These are phyloP conservation scores for Eilema sororculum DNA, from an alignment of 2,888 invertebrate species.

Conservation along the genomic window DNA sequence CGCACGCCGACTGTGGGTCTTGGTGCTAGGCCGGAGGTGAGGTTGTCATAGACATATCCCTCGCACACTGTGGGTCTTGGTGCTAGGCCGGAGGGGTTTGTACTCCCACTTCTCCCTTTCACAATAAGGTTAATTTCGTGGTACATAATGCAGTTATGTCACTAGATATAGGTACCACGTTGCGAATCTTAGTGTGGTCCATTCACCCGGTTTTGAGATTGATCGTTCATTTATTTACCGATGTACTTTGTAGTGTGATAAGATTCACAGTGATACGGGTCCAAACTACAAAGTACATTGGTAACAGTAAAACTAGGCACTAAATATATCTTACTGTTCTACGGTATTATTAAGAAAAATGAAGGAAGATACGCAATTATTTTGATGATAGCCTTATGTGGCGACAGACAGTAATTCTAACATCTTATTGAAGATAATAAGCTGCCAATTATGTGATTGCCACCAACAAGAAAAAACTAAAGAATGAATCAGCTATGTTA, in stretches of 20 bases:
- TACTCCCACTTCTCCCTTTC: background rate
- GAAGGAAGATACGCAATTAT: background rate
- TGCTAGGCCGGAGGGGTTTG: no score
- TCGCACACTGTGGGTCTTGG: no score
- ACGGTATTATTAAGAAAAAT: background rate
- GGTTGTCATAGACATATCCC: no score
- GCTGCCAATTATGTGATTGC: background rate
- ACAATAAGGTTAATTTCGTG: background rate
- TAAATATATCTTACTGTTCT: constrained; percentile 1
- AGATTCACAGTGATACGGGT: no score
- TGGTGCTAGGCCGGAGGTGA: no score
- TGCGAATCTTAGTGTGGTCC: no score
- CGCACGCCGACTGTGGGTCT: no score
- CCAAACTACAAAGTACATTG: background rate
- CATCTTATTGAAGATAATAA: constrained; percentile 6
- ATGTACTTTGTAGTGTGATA: background rate
- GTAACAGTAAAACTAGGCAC: background rate
- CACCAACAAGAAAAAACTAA: background rate
- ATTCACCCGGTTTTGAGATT: background rate
- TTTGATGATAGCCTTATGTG: constrained; percentile 4
- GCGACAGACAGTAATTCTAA: background rate
- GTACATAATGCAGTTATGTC: no score
- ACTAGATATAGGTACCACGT: no score
- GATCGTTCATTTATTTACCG: background rate
- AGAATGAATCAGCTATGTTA: background rate